Base-by-base conservation (phyloP, 2,888 invertebrate species). In the Taenaris catops region DNA sequence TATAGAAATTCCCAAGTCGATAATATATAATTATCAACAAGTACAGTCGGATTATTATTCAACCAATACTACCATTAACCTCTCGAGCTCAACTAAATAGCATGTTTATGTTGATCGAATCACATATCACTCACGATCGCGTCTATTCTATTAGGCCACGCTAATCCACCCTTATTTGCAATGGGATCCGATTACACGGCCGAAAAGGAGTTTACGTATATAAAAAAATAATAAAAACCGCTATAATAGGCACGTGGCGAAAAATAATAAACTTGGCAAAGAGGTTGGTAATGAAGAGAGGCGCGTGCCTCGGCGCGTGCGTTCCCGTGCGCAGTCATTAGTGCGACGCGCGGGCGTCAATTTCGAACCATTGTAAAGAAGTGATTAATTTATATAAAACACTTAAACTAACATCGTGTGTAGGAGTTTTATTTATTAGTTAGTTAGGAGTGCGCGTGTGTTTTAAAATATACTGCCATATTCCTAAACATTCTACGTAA, bases 81-180 rank as follows among this genome's bases (percentile, higher is more conserved):
- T 72, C 63, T 60, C 47, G 42, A 52, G 44, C 56, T 49, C 50
- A 32, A 38, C 53, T 63, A 75, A 76, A 73, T 63, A 49, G 64
- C 59, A 58, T 80, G 78, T 80, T 78, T 80, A 79, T 76, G 63
- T 66, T 70, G 58, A 71, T 74, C 62, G 63, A 75, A 79, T 78
- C 67, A 73, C 70, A 57, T 68, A 70, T 75, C 74, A 61, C 53
- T 72, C 72, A 58, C 58, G 55, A 60, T 60, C 60, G 65, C 46
- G 44, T 48, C 48, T 52, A 53, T 57, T 52, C 50, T 51, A 54
- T 55, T 52, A 53, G 48, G 43, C 38, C 32, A 46, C 47, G 46
- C 48, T 56, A 53, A 60, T 55, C 69, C 63, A 57, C 58, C 57
- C 55, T 58, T 52, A 49, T 46, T 51, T 53, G 53, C 41, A 28